Base-by-base conservation (phyloP, 53 echinoderm and acorn worm genomes). In the Paracentrotus lividus region DNA sequence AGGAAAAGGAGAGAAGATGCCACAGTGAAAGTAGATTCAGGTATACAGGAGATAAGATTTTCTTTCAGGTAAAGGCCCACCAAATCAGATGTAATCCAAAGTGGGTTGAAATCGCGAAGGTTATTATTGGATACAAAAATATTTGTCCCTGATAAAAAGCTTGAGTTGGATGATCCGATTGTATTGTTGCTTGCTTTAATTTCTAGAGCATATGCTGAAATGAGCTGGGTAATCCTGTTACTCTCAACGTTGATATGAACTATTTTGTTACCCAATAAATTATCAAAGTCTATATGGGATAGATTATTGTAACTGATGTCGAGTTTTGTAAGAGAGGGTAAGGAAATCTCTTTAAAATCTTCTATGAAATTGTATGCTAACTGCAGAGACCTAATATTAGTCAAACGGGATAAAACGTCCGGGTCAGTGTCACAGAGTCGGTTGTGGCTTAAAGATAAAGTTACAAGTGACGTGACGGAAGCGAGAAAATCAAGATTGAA, bases 151-250 rank as follows among this genome's bases (percentile, higher is more conserved):
- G 24, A 78, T 45, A 78, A 8, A 8, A 24, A 47, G 47, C 81
- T 78, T 45, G 81, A 45, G 47, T 78, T 78, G 8, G 45, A 78
- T 24, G 45, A 78, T 43, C 81, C 81, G 26, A 78, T 77, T 3
- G 3, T 26, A 26, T 78, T 78, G 47, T 45, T 78, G 47, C 26
- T 45, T 24, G 9, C 45, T 9, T 23, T 16, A 16, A 12, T 55
- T 55, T 1, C 5, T 15, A 16, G 55, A 15, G 55, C 5, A 55
- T 14, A 4, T 10, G 55, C 18, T 55, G 5, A 12, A 12, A 12
- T 12, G 18, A 55, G 13, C 55, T 75, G 36, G 1, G 15, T 38
- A 2, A 75, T 75, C 16, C 40, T 75, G 5, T 75, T 75, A 2
- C 12, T 5, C 27, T 26, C 61, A 6, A 61, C 29, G 27, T 61